Percentiles rank a stretch among this genome's conserved stretches.
Conservation (phyloP, 2,797 vertebrate species). For the Hemibagrus guttatus region DNA sequence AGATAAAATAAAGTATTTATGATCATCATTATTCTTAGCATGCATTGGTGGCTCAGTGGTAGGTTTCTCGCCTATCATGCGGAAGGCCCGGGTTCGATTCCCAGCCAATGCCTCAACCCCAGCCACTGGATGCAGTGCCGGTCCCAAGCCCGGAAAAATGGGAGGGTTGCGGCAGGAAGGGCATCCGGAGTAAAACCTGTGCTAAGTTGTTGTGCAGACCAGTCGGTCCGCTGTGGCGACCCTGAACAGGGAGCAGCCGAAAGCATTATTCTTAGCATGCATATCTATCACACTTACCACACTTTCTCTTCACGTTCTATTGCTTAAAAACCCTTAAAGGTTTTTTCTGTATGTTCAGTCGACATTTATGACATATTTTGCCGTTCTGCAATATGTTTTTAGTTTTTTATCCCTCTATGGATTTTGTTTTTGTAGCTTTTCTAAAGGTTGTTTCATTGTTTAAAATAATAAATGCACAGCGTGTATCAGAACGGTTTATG, state of each 20-base stretch:
- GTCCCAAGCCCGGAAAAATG: no score
- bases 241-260: no score
- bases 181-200: no score
- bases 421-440: not conserved
- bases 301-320: not conserved
- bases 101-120: no score
- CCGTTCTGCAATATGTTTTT: not conserved
- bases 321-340: not conserved
- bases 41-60: not conserved
- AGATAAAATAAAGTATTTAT: no score
- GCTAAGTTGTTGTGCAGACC: no score
- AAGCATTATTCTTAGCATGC: not conserved
- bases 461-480: not conserved
- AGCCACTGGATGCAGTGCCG: no score
- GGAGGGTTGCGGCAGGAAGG: no score
- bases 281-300: not conserved
- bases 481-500: not conserved
- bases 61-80: no score
- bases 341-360: not conserved
- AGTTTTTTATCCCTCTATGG: not conserved
- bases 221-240: no score
- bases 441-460: constrained; percentile 1
- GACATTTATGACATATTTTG: not conserved
- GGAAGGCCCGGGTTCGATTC: no score
- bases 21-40: no score